Evolutionary conservation across 2,888 invertebrate genomes (phyloP).

Genomic region (Drosophila rellima): DNA sequence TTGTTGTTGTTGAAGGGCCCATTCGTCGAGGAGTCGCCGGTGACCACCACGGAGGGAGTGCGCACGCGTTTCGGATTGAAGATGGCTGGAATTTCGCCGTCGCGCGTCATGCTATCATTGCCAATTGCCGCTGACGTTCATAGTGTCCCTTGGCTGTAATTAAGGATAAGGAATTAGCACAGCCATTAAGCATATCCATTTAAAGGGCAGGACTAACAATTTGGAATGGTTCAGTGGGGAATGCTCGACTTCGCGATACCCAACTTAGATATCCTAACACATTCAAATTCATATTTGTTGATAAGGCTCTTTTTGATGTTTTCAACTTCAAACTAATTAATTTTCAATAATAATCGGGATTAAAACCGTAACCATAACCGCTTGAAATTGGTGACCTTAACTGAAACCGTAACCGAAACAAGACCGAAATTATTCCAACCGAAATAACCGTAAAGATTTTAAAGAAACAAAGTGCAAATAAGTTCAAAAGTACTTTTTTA

Average conservation of each 20-base stretch:
- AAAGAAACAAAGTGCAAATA: too few species aligned
- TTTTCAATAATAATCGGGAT: too few species aligned
- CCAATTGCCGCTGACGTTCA: constrained; percentile 34
- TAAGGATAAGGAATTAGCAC: constrained; percentile 7
- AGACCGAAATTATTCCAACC: too few species aligned
- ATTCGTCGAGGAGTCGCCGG: constrained; percentile 88
- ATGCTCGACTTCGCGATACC: background rate
- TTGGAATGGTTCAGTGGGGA: background rate
- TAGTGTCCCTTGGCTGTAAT: constrained; percentile 37
- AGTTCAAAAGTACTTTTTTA: too few species aligned
- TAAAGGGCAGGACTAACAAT: background rate
- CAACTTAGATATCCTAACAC: background rate
- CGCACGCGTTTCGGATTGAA: constrained; percentile 91
- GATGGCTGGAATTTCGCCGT: constrained; percentile 92
- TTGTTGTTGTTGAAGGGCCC: constrained; percentile 79
- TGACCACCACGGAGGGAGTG: constrained; percentile 90
- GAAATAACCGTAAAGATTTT: too few species aligned
- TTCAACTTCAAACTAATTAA: background rate
- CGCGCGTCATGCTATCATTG: constrained; percentile 88
- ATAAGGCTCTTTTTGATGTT: background rate
- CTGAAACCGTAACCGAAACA: too few species aligned
- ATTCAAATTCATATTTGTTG: background rate
- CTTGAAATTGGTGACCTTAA: too few species aligned
- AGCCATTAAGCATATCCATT: constrained; percentile 7
- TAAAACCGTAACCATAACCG: too few species aligned